Base-by-base conservation (phyloP, 2,888 invertebrate species). In the Seira musarum region DNA sequence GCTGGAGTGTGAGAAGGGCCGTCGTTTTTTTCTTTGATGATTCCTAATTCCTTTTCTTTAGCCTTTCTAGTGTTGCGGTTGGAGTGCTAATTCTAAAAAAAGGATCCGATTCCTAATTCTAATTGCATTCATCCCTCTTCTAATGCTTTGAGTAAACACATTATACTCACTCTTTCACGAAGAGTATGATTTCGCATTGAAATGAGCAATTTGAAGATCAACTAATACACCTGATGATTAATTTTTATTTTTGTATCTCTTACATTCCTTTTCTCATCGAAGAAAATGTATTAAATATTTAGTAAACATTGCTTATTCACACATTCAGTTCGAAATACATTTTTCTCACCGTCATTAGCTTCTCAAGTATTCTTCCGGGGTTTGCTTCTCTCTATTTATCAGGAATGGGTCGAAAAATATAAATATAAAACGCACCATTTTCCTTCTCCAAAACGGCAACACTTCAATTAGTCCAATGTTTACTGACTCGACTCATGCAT, bases 341-440 rank as follows among this genome's bases (percentile, higher is more conserved):
- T 53, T 53, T 53, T 53, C 53, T 53, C 53, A 53, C 53, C 53
- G 6, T 53, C 53, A 53, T 53, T 53, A 53, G 17, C 53, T 53
- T 8, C 8, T 30, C 6, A 3, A 53, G 53, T 53, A 17, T 53
- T 53, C 53, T 53, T 53, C 53, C 53, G 53, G 53, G 53, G 13
- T 53, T 53, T 53, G 2, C 3, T 53, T 53, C 13, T 40, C 13
- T n/a, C n/a, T 30, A 30, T 8, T 30, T 30, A 30, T 30, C 30
- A 30, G 30, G 30, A 30, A 30, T 30, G 30, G 30, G 30, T 30
- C 30, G 30, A 8, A 53, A 53, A 17, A 17, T 53, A 53, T 8
- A 40, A 40, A 40, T 13, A 40, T 40, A 40, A 40, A 40, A 40
- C 6, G 40, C 40, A 40, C 40, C 40, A 40, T 40, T 3, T 53